These are phyloP conservation scores for Buteo buteo DNA, from an alignment of 2,113 vertebrate species.

Conservation along the genomic window DNA sequence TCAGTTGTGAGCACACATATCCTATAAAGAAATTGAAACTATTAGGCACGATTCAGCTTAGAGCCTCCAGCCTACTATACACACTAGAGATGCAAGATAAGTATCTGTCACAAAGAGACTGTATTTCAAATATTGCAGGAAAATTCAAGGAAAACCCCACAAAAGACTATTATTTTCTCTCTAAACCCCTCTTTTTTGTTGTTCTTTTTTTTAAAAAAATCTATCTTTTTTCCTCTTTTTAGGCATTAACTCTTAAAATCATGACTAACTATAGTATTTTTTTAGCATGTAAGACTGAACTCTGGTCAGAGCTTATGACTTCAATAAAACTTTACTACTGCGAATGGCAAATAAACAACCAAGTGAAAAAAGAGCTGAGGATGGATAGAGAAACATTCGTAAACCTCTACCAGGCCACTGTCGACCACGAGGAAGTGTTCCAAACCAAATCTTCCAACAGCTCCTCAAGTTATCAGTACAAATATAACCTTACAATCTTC, in stretches of 20 bases:
- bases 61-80: background rate
- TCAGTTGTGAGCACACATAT: background rate
- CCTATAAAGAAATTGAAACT: background rate
- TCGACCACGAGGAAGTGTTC: fast-evolving
- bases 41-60: background rate
- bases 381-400: background rate
- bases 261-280: fast-evolving
- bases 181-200: background rate
- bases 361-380: background rate
- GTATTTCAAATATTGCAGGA: background rate
- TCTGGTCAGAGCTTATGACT: background rate
- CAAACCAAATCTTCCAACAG: background rate
- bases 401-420: background rate
- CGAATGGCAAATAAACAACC: background rate
- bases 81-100: background rate
- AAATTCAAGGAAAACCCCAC: background rate
- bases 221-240: background rate
- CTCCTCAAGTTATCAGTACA: background rate
- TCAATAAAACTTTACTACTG: background rate
- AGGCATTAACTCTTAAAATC: background rate
- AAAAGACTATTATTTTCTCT: background rate
- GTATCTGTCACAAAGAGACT: background rate
- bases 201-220: too few relatives aligned
- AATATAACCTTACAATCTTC: background rate
- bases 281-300: background rate